phyloP scores from a whole-genome alignment of 2,797 vertebrate genomes.

The Gymnothorax javanicus region DNA sequence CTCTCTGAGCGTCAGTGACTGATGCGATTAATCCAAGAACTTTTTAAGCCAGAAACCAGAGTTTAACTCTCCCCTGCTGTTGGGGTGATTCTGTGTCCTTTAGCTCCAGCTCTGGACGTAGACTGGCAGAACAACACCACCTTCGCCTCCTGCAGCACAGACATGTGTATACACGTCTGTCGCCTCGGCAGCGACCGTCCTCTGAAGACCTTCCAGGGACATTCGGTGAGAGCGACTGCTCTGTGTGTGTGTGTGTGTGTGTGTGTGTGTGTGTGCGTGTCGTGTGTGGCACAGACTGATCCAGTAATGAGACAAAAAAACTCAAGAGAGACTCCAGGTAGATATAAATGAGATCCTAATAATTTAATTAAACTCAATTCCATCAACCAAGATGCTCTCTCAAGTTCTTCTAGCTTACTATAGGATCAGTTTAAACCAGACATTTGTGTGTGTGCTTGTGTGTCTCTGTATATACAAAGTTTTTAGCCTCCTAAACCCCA shows the following conservation, averaged over 20 bases:
- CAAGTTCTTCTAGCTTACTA: no score
- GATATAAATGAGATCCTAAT: no score
- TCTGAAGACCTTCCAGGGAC: constrained; percentile 93
- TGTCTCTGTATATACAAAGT: background rate
- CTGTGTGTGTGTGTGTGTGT: background rate
- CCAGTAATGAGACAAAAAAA: no score
- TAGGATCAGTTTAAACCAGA: no score
- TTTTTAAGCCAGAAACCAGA: background rate
- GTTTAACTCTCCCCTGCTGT: background rate
- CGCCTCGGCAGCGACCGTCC: constrained; percentile 90
- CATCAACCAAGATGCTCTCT: no score
- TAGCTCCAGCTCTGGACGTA: constrained; percentile 92
- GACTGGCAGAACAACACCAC: constrained; percentile 98
- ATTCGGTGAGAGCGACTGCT: constrained; percentile 76
- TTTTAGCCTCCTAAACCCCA: background rate
- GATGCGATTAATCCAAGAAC: background rate
- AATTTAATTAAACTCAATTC: no score
- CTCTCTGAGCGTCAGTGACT: background rate
- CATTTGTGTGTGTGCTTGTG: no score
- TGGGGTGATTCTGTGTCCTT: constrained; percentile 22
- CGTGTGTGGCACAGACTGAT: no score
- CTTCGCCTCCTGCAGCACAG: constrained; percentile 95
- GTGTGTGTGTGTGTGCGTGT: background rate
- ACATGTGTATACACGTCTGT: constrained; percentile 98
- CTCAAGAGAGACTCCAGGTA: no score